Percentiles rank a stretch among this genome's conserved stretches.
Evolutionary conservation across 2,888 invertebrate genomes (phyloP).

Genomic region (Mystacides longicornis): DNA sequence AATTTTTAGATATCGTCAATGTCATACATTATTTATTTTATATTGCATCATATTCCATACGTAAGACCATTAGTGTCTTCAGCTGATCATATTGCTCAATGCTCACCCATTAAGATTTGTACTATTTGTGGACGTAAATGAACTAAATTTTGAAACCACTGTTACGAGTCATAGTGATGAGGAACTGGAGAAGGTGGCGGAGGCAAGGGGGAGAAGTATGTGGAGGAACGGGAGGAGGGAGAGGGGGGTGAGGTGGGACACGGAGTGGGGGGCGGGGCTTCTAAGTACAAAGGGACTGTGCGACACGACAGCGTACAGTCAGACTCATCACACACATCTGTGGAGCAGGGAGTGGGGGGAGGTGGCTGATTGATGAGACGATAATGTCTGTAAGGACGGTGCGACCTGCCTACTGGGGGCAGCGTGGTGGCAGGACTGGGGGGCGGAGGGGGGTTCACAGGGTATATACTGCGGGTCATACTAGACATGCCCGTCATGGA

Average conservation of each 20-base stretch:
- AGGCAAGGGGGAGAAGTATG: slow-evolving; percentile 72
- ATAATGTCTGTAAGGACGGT: slow-evolving; percentile 71
- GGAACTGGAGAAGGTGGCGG: slow-evolving; percentile 83
- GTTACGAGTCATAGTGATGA: slow-evolving; percentile 41
- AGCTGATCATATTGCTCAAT: too few relatives aligned
- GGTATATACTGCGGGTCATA: slow-evolving; percentile 65
- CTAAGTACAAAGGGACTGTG: slow-evolving; percentile 36
- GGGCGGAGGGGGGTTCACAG: slow-evolving; percentile 82
- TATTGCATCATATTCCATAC: too few relatives aligned
- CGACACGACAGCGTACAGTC: slow-evolving; percentile 47
- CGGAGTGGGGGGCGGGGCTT: slow-evolving; percentile 68
- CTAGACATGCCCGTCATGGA: slow-evolving; percentile 55
- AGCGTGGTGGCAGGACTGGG: slow-evolving; percentile 81
- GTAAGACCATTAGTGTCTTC: too few relatives aligned
- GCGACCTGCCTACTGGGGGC: slow-evolving; percentile 52
- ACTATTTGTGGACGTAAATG: too few relatives aligned
- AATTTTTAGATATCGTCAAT: too few relatives aligned
- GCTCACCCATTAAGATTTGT: too few relatives aligned
- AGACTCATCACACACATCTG: slow-evolving; percentile 88
- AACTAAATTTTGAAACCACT: slow-evolving; percentile 10
- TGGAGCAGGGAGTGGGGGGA: slow-evolving; percentile 91
- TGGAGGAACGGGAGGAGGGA: slow-evolving; percentile 65
- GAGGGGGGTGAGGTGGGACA: slow-evolving; percentile 56
- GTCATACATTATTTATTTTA: too few relatives aligned
- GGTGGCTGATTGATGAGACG: slow-evolving; percentile 75